Evolutionary conservation across 2,888 invertebrate species (phyloP).

Genomic region (Acleris laterana): DNA sequence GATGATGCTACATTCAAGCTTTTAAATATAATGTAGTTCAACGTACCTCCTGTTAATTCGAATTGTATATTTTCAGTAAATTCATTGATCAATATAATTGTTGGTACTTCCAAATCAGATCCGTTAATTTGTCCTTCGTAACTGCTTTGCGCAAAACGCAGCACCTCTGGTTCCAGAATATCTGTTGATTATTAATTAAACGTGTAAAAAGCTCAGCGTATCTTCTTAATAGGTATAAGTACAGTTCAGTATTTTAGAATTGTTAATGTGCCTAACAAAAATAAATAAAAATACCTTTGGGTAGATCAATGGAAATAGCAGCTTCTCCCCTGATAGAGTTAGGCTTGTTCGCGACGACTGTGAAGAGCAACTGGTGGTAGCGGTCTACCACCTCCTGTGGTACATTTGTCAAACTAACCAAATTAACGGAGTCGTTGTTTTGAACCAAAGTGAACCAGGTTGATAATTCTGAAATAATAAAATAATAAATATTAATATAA

Average conservation of each 20-base stretch:
- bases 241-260: no score
- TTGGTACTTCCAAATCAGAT: slow-evolving; percentile 39
- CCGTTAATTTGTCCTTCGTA: slow-evolving; percentile 45
- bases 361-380: slow-evolving; percentile 49
- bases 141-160: slow-evolving; percentile 41
- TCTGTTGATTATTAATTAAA: slow-evolving; percentile 32
- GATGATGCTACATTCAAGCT: background rate
- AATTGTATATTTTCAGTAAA: slow-evolving; percentile 20
- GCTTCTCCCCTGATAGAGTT: slow-evolving; percentile 44
- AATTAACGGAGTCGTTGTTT: slow-evolving; percentile 38
- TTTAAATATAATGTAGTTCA: background rate
- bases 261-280: no score
- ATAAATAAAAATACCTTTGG: slow-evolving; percentile 46
- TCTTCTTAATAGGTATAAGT: no score
- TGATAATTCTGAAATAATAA: slow-evolving; percentile 43
- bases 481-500: no score
- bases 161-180: slow-evolving; percentile 34
- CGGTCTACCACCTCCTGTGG: slow-evolving; percentile 47
- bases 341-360: slow-evolving; percentile 48
- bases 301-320: slow-evolving; percentile 51
- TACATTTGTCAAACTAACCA: slow-evolving; percentile 40
- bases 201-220: background rate
- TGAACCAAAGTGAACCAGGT: slow-evolving; percentile 43
- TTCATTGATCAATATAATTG: slow-evolving; percentile 31
- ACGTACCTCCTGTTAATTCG: slow-evolving; percentile 23